A percentile compares a stretch with the other conserved stretches of the same genome.
Conservation (phyloP, 2,888 invertebrate species). For the Phania funesta region DNA sequence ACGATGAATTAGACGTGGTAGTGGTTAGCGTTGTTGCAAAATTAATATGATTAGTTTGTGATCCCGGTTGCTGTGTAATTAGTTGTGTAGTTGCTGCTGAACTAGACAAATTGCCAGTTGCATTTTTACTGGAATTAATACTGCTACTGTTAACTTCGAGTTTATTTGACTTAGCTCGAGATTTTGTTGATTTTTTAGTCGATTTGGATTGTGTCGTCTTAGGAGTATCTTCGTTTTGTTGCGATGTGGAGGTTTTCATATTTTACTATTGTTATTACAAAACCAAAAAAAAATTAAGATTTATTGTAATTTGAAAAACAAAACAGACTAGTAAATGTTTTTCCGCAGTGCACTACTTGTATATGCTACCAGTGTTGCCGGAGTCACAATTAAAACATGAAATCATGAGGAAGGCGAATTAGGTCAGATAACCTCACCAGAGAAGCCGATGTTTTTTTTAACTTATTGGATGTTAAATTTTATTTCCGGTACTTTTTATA, state of each 20-base stretch:
- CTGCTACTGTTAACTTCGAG: conserved; percentile 47
- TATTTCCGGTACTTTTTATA: no score
- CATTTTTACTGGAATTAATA: conserved; percentile 62
- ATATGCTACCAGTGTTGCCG: no score
- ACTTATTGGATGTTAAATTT: no score
- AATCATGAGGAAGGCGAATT: no score
- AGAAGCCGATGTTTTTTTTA: no score
- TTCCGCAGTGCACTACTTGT: no score
- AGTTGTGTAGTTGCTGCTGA: conserved; percentile 50
- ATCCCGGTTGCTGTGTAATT: conserved; percentile 62
- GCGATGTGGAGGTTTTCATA: conserved; percentile 60
- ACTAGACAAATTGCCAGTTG: conserved; percentile 60
- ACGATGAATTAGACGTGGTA: conserved; percentile 76
- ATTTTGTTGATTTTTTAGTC: conserved; percentile 77
- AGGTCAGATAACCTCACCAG: no score
- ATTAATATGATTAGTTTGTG: conserved; percentile 68
- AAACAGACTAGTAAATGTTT: neutral
- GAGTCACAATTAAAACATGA: no score
- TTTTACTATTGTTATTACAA: conserved; percentile 39
- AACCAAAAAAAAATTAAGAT: conserved; percentile 15
- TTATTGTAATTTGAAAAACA: neutral
- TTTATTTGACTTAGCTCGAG: conserved; percentile 75
- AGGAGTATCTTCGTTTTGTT: conserved; percentile 62
- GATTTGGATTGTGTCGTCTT: conserved; percentile 74
- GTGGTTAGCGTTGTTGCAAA: conserved; percentile 68